phyloP scores from a whole-genome alignment of 2,797 vertebrate genomes.

The Tokudaia tokunoshimensis region DNA sequence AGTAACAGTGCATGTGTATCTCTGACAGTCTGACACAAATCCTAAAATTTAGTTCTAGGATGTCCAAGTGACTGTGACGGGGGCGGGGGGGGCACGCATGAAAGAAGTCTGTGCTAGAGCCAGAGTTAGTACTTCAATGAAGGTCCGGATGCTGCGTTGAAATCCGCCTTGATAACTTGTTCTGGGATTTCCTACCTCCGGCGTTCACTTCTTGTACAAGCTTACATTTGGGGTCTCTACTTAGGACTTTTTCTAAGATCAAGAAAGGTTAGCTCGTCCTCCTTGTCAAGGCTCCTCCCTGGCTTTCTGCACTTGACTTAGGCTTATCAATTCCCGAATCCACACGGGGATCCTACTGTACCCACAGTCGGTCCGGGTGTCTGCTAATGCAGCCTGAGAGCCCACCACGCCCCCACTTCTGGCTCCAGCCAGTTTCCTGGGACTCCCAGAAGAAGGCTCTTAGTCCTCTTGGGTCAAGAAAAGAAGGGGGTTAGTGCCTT shows the following conservation, averaged over 20 bases:
- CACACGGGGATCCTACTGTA: not conserved
- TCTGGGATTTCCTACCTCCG: not conserved
- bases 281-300: not conserved
- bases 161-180: not conserved
- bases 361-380: not conserved
- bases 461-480: not conserved
- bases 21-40: not conserved
- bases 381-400: not conserved
- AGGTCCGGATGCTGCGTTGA: not conserved
- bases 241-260: not conserved
- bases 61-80: not conserved
- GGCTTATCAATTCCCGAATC: not conserved
- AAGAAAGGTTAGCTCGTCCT: not conserved
- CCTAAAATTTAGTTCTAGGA: not conserved
- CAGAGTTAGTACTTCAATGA: accelerated
- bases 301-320: not conserved
- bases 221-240: not conserved
- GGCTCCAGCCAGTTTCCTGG: not conserved
- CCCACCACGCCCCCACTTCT: not conserved
- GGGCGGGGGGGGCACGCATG: not conserved
- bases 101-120: not conserved
- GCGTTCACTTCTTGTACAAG: not conserved
- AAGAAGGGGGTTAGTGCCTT: not conserved
- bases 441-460: not conserved
- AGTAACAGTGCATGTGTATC: not conserved